Evolutionary conservation across 2,113 vertebrate genomes (phyloP), one percentile per base, ranked within the genome.

Genomic region (Notechis scutatus): DNA sequence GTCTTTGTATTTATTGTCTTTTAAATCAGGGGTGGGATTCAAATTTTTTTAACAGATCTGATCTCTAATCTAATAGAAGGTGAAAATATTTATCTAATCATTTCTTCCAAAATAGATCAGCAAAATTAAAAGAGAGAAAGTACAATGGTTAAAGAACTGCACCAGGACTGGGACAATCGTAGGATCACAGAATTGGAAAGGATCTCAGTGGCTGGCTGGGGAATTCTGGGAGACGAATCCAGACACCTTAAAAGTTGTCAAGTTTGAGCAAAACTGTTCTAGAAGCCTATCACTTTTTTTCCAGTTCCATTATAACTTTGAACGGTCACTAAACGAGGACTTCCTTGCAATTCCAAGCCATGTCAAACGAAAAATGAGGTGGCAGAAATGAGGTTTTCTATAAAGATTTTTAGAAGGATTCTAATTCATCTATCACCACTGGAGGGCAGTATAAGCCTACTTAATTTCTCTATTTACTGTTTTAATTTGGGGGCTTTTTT

Each of bases 361-460:
- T 6, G 29, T 74, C n/a, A n/a, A 34, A 74, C 18, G n/a, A 74
- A 74, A 69, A 69, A 61, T 2, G 64, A 74, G 64, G 12, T 6
- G 29, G 14, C n/a, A 34, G n/a, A 74, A 74, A 74, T 74, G 64
- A 18, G 4, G 12, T 34, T 15, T 2, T 34, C 64, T 74, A 69
- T 69, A 4, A 29, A 26, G 64, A 74, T 39, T 81, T 81, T 2
- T 21, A 39, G 69, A 0, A 24, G 29, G 91, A 1, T 88, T 91
- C 74, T 1, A 91, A 92, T 74, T 10, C 93, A 6, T 8, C 11
- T 0, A 52, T 87, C 5, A 95, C 97, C 97, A 96, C 93, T 26
- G 96, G 97, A 96, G 97, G 96, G 97, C 85, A 92, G 92, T 86
- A 92, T 5, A 10, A 92, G 89, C 91, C 93, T 94, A n/a, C 93